These are phyloP conservation scores for Rousettus madagascariensis DNA, from an alignment of 2,797 vertebrate genomes.

Conservation along the genomic window DNA sequence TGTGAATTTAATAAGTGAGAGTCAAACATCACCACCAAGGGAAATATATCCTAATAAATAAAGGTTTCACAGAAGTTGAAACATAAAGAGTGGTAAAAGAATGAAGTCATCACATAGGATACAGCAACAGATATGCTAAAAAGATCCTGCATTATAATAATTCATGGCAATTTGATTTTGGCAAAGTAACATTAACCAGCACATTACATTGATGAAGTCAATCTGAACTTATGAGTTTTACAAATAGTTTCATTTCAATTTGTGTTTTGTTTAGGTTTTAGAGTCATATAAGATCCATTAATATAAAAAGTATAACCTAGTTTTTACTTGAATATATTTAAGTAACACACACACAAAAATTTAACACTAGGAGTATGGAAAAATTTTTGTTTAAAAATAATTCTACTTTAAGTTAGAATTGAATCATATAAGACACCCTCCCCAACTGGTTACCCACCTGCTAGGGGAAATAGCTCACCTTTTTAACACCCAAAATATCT, in stretches of 20 bases:
- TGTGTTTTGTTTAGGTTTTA: slow-evolving; percentile 5
- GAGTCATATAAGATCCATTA: background rate
- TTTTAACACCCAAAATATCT: slow-evolving; percentile 98
- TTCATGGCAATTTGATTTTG: background rate
- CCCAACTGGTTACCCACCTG: background rate
- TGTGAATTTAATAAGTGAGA: background rate
- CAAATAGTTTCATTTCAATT: slow-evolving; percentile 12
- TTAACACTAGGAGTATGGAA: background rate
- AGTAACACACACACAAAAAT: background rate
- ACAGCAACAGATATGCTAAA: background rate
- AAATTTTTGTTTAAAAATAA: slow-evolving; percentile 28
- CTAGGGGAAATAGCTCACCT: slow-evolving; percentile 86
- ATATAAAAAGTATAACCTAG: background rate
- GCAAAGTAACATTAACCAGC: background rate
- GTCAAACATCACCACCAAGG: background rate
- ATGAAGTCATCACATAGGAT: background rate
- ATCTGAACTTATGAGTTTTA: slow-evolving; percentile 28
- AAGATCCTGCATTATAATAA: background rate
- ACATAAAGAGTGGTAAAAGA: background rate
- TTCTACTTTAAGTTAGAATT: slow-evolving; percentile 7
- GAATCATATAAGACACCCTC: background rate
- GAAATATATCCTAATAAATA: background rate
- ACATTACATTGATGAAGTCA: slow-evolving; percentile 16
- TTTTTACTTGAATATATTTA: slow-evolving; percentile 33
- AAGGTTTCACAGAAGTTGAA: background rate